A percentile compares a stretch with the other conserved stretches of the same genome.
Evolutionary conservation across 2,888 invertebrate species (phyloP).

Genomic region (Hydropsyche betteni): DNA sequence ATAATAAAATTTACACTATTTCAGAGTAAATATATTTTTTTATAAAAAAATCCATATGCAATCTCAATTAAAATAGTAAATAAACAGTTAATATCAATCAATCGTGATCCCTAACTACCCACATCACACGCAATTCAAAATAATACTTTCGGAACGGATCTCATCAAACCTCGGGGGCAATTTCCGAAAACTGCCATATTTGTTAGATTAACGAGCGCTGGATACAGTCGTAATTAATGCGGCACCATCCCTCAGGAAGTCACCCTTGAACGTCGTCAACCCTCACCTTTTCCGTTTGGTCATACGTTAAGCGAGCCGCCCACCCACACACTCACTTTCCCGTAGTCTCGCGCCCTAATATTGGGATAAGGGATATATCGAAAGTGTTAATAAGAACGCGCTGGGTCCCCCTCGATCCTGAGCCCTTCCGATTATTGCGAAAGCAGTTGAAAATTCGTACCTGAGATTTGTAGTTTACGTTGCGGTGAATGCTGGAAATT

Average conservation of each 20-base stretch:
- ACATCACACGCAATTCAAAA: slow-evolving; percentile 18
- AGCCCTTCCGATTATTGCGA: not conserved
- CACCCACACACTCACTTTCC: slow-evolving; percentile 11
- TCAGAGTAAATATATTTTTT: not conserved
- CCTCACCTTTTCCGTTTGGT: slow-evolving; percentile 40
- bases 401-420: not conserved
- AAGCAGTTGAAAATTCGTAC: too few species aligned
- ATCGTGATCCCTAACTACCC: slow-evolving; percentile 1
- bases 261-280: slow-evolving; percentile 34
- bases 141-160: slow-evolving; percentile 11
- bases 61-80: too few species aligned
- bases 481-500: too few species aligned
- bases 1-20: too few species aligned
- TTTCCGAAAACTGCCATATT: slow-evolving; percentile 52
- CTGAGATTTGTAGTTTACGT: too few species aligned
- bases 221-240: slow-evolving; percentile 51
- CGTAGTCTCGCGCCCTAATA: slow-evolving; percentile 5
- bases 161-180: slow-evolving; percentile 46
- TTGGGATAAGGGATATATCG: slow-evolving; percentile 40
- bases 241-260: slow-evolving; percentile 46
- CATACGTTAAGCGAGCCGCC: slow-evolving; percentile 34
- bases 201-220: slow-evolving; percentile 52
- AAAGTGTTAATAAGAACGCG: slow-evolving; percentile 49
- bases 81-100: slow-evolving; percentile 5
- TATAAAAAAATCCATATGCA: not conserved